Percentiles rank a stretch among this genome's conserved stretches.
phyloP scores from a whole-genome alignment of 2,888 invertebrate genomes.

The Opisthograptis luteolata region DNA sequence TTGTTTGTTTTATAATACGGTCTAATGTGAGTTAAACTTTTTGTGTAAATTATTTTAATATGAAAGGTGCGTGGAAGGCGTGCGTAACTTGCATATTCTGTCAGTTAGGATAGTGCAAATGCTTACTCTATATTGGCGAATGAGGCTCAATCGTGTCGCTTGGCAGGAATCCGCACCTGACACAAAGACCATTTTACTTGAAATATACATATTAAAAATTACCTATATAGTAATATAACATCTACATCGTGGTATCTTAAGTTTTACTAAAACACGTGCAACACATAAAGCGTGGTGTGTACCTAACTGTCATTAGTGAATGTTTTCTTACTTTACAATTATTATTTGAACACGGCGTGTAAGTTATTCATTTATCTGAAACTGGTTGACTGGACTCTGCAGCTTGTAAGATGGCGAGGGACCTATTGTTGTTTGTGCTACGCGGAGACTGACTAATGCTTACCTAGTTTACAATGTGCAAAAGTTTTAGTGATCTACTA shows the following conservation, averaged over 20 bases:
- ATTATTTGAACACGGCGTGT: neutral
- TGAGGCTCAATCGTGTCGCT: constrained; percentile 80
- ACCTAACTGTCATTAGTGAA: neutral
- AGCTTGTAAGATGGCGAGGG: too few relatives aligned
- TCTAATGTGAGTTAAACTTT: constrained; percentile 3
- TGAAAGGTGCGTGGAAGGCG: constrained; percentile 37
- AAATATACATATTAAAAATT: constrained; percentile 14
- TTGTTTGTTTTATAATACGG: neutral
- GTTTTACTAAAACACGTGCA: constrained; percentile 13
- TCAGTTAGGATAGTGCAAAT: constrained; percentile 47
- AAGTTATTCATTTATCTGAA: neutral
- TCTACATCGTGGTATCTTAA: constrained; percentile 24
- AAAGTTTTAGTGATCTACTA: too few relatives aligned
- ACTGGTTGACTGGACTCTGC: neutral
- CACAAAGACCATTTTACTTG: constrained; percentile 63
- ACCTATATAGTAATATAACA: constrained; percentile 30
- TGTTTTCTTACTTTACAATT: neutral
- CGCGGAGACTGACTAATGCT: too few relatives aligned
- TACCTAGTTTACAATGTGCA: too few relatives aligned
- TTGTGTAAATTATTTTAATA: constrained; percentile 6
- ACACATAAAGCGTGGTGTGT: constrained; percentile 16
- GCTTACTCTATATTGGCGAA: constrained; percentile 82
- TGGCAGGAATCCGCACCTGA: constrained; percentile 82
- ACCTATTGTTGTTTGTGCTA: too few relatives aligned
- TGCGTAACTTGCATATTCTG: constrained; percentile 35